A percentile compares a stretch with the other conserved stretches of the same genome.
Conservation (phyloP, 2,888 invertebrate genomes). For the Phlogophora meticulosa region DNA sequence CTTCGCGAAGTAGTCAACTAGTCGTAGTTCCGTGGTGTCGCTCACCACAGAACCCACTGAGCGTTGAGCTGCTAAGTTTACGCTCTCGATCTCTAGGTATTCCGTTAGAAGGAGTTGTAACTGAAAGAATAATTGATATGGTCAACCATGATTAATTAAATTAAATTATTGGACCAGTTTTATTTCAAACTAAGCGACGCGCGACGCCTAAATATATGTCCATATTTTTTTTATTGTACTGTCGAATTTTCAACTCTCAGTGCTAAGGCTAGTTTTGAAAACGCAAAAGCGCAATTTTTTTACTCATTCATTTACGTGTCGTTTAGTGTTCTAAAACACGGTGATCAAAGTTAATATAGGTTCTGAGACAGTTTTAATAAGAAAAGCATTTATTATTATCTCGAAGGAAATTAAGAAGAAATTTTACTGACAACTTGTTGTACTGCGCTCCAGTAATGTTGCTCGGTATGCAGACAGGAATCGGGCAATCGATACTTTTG, state of each 20-base stretch:
- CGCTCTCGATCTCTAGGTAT: conserved; percentile 96
- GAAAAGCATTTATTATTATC: not conserved
- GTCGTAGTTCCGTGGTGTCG: conserved; percentile 67
- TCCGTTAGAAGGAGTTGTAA: conserved; percentile 96
- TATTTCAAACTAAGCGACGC: too few species aligned
- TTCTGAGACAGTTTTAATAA: not conserved
- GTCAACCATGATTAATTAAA: too few species aligned
- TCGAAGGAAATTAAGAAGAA: not conserved
- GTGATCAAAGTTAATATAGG: too few species aligned
- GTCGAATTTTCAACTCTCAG: too few species aligned
- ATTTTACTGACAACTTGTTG: conserved; percentile 93
- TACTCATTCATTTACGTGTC: too few species aligned
- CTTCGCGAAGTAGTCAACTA: conserved; percentile 85
- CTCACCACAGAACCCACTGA: conserved; percentile 45
- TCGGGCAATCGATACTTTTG: conserved; percentile 94
- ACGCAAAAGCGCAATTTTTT: too few species aligned
- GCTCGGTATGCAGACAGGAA: conserved; percentile 91
- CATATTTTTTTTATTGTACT: too few species aligned
- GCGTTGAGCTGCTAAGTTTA: conserved; percentile 91
- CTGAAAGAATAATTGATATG: conserved; percentile 84
- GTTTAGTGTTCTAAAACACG: too few species aligned
- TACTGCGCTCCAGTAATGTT: conserved; percentile 97
- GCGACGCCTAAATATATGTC: too few species aligned
- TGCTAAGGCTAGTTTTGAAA: too few species aligned
- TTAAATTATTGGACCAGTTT: too few species aligned